phyloP scores from a whole-genome alignment of 2,888 invertebrate species.

The Pollenia amentaria region DNA sequence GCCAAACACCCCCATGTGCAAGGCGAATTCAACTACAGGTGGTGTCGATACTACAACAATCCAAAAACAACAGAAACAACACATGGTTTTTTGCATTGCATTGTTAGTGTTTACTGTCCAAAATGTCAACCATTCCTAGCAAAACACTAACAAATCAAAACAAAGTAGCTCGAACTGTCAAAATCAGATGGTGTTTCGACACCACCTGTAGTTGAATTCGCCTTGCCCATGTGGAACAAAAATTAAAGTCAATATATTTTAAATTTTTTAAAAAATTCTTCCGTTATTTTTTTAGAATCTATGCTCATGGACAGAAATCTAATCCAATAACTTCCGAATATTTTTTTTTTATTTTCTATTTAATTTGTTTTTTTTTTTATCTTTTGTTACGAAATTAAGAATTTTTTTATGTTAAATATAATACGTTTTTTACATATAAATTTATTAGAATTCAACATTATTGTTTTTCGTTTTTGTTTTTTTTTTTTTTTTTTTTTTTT shows the following conservation, averaged over 20 bases:
- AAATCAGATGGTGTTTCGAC: too few relatives aligned
- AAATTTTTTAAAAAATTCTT: conserved; percentile 56
- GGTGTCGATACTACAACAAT: too few relatives aligned
- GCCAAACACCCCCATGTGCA: too few relatives aligned
- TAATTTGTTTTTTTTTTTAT: conserved; percentile 30
- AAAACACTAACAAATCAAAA: too few relatives aligned
- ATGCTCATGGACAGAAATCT: conserved; percentile 12
- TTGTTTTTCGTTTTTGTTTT: conserved; percentile 61
- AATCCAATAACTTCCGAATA: conserved; percentile 58
- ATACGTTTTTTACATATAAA: conserved; percentile 36
- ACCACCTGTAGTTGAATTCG: neutral
- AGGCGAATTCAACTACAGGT: too few relatives aligned
- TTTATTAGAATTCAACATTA: conserved; percentile 52
- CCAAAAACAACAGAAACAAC: too few relatives aligned
- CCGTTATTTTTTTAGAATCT: conserved; percentile 53
- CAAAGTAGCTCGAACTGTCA: too few relatives aligned
- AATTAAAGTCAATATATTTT: conserved; percentile 10
- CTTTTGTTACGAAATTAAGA: conserved; percentile 71
- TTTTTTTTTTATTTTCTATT: conserved; percentile 42
- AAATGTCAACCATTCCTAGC: too few relatives aligned
- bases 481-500: conserved; percentile 61
- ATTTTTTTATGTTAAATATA: conserved; percentile 58
- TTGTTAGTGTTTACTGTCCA: too few relatives aligned
- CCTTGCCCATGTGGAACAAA: neutral
- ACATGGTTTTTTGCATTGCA: too few relatives aligned